Base-by-base conservation (phyloP, 2,797 vertebrate genomes). In the Carapus acus region DNA sequence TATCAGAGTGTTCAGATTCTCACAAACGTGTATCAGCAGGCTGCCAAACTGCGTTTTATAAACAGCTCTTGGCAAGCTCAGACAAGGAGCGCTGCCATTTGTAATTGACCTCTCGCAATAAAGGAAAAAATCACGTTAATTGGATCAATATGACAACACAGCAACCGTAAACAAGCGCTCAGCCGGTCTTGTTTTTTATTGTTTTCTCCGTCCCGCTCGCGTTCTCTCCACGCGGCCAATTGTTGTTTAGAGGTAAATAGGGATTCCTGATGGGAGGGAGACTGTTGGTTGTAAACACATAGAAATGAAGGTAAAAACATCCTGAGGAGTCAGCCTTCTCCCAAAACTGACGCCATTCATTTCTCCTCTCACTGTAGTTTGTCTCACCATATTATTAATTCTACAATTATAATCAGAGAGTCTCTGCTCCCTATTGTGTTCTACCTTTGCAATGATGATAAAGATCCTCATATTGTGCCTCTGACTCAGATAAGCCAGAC, bases 61-160 rank as follows among this genome's bases (percentile, higher is more conserved):
- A 73, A 65, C 55, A 74, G 27, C 29, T 2, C 54, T 76, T 60
- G 64, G 61, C 59, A 65, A 19, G 6, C 0, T 22, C 21, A 2
- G 19, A 40, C 8, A 42, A 52, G 34, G 49, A 62, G 51, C 43
- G 34, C 15, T 38, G 49, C 42, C 33, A 49, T 27, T 58, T 73
- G 71, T 65, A 58, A 79, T 74, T 70, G 56, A 74, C 64, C 70
- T 66, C 19, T 1, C 31, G 19, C 56, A 62, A 58, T 67, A 67
- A 67, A 80, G 65, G 9, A 44, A n/a, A n/a, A n/a, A n/a, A 34
- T 1, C 9, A 3, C 58, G 62, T 67, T 43, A 66, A 76, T 69
- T 44, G 40, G 61, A 69, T 57, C 67, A 70, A 38, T 40, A 36
- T 62, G 58, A 59, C 16, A 57, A 18, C 21, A 63, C n/a, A n/a